Evolutionary conservation across 2,888 invertebrate species (phyloP).

Genomic region (Microchrysa polita): DNA sequence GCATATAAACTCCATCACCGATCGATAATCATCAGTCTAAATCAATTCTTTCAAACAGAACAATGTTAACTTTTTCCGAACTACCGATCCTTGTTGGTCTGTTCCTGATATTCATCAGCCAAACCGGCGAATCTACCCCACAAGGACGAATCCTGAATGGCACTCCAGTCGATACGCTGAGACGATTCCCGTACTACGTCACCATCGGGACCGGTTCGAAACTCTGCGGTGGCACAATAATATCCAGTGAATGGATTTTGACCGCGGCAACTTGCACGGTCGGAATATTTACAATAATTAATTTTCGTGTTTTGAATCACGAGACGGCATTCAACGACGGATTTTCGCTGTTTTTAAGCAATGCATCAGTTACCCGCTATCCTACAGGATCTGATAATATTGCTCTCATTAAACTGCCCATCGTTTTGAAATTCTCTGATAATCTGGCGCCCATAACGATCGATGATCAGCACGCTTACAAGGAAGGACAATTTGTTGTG

Average conservation of each 20-base stretch:
- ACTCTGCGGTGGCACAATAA: neutral
- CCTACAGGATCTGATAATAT: conserved; percentile 49
- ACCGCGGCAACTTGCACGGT: neutral
- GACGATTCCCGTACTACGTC: conserved; percentile 43
- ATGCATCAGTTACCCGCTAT: conserved; percentile 37
- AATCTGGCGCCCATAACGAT: conserved; percentile 4
- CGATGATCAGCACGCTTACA: neutral
- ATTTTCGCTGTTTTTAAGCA: conserved; percentile 21
- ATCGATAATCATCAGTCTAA: neutral
- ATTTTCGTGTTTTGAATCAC: neutral
- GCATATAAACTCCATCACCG: too few species aligned
- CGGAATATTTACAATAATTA: neutral
- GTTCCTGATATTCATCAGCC: neutral
- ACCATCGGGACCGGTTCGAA: neutral
- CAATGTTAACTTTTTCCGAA: neutral
- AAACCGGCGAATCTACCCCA: neutral
- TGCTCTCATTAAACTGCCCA: conserved; percentile 45
- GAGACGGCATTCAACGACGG: neutral
- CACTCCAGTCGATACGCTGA: conserved; percentile 17
- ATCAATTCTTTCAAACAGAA: neutral
- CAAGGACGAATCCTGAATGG: conserved; percentile 30
- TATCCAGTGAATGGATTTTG: neutral
- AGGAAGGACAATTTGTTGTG: conserved; percentile 44
- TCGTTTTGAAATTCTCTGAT: conserved; percentile 27
- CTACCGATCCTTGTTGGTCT: neutral